These are phyloP conservation scores for Channa argus DNA, from an alignment of 2,113 vertebrate genomes.

Conservation along the genomic window DNA sequence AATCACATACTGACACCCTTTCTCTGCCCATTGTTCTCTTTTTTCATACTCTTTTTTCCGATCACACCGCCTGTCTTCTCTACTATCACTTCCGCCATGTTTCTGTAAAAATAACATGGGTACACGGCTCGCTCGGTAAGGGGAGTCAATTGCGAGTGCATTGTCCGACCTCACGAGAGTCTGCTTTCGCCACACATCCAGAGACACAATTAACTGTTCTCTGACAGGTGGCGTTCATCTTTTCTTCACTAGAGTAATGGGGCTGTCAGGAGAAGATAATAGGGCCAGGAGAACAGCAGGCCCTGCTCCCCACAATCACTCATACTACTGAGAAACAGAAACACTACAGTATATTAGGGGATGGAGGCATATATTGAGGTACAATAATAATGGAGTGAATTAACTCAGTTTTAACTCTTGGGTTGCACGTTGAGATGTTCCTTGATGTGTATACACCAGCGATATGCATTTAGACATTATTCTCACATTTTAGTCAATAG, in stretches of 20 bases:
- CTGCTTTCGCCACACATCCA: conserved; percentile 73
- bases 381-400: conserved; percentile 34
- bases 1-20: too few relatives aligned
- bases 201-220: conserved; percentile 95
- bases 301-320: conserved; percentile 60
- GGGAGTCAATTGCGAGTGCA: conserved; percentile 70
- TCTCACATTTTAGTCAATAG: too few relatives aligned
- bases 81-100: neutral
- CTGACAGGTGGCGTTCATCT: conserved; percentile 98
- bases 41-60: conserved; percentile 1
- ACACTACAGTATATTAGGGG: conserved; percentile 24
- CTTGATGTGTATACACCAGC: neutral
- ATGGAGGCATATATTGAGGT: conserved; percentile 12
- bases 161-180: conserved; percentile 48
- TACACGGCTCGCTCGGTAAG: conserved; percentile 57
- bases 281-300: conserved; percentile 66
- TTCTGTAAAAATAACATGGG: neutral
- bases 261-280: conserved; percentile 90
- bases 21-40: neutral
- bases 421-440: conserved; percentile 12
- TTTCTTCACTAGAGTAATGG: conserved; percentile 94
- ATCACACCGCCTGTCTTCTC: neutral
- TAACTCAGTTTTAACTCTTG: conserved; percentile 15
- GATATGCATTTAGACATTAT: neutral
- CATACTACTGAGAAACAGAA: conserved; percentile 56